Conservation (phyloP, 1,140 invertebrate genomes). For the Platyscapa corneri region DNA sequence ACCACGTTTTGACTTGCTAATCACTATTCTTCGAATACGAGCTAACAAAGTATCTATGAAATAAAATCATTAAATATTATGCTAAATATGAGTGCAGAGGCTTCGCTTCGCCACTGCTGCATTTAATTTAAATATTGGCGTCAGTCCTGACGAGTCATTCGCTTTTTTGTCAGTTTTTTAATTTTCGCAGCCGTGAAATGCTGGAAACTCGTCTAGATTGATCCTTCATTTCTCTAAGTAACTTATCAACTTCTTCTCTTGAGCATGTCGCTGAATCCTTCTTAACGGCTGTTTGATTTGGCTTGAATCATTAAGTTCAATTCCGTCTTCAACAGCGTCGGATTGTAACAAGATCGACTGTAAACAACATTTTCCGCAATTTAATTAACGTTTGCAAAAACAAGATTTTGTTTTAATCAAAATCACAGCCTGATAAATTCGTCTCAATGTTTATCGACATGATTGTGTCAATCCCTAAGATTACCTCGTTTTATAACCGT, state of each 20-base stretch:
- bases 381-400: not conserved
- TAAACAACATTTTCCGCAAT: not conserved
- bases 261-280: not conserved
- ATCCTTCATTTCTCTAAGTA: not conserved
- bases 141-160: no score
- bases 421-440: not conserved
- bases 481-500: not conserved
- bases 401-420: not conserved
- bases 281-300: not conserved
- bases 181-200: not conserved
- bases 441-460: not conserved
- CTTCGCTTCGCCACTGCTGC: no score
- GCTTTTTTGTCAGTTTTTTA: no score
- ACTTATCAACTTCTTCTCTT: not conserved
- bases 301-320: not conserved
- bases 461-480: not conserved
- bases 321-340: not conserved
- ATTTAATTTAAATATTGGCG: no score
- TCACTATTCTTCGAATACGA: not conserved
- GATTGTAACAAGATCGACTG: not conserved
- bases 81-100: no score
- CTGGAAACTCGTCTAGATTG: not conserved
- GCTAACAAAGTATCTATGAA: not conserved
- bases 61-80: no score
- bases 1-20: not conserved